Evolutionary conservation across 2,797 vertebrate species (phyloP), one percentile per base, ranked within the genome.

Genomic region (Poeciliopsis infans): DNA sequence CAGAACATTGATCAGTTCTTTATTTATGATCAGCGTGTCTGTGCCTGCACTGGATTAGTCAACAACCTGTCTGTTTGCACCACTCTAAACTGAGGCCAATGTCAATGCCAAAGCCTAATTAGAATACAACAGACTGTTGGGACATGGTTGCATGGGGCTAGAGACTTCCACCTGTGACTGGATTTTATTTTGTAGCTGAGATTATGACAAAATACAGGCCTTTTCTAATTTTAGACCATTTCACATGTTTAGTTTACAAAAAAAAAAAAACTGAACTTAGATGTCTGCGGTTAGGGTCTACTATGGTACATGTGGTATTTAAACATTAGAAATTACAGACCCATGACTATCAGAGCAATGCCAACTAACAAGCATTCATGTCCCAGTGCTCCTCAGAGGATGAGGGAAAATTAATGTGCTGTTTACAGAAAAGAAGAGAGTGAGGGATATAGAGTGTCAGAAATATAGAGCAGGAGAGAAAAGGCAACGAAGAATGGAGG

Each of bases 21-120:
- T 92, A 90, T 93, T 95, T 90, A 94, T 93, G 91, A 93, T 91
- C 92, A 92, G 87, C 91, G 91, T 89, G 91, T 94, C 92, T 91
- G 85, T 69, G 79, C 87, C 88, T 89, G 85, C 86, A 95, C 93
- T 94, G 94, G 95, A 95, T 96, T 95, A 95, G 93, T 94, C 91
- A 90, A 93, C 90, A 94, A 90, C 82, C 82, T 61, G 43, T 88
- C 86, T 94, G 91, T 94, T 93, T 93, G 91, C 90, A 89, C 86
- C 87, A 77, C 92, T 91, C 79, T 90, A 92, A 92, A 89, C 83
- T 80, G 76, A 80, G 72, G 84, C 86, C 91, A 92, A 88, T 89
- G 91, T 94, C 93, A 94, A 93, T 93, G 92, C 83, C 93, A 93
- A 87, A 85, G 87, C 82, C 87, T 88, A 88, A 91, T 86, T 92